A percentile compares a stretch with the other conserved stretches of the same genome.
Conservation (phyloP, 2,797 vertebrate genomes). For the Capromys pilorides region DNA sequence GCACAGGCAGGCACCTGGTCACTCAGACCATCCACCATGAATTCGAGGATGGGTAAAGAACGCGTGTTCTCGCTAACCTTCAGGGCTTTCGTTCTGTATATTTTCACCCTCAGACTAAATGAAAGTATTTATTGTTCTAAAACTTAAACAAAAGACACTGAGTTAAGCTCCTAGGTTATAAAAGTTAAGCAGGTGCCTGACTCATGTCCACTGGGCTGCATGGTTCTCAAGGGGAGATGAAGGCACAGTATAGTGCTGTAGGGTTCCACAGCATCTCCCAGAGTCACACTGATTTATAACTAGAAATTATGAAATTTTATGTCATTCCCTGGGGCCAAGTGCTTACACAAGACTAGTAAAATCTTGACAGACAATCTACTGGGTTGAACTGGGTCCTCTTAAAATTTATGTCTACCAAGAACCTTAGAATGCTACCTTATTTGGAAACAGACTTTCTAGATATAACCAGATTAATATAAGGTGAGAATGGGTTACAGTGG, state of each 20-base stretch:
- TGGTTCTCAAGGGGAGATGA: neutral
- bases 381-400: neutral
- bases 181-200: neutral
- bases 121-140: neutral
- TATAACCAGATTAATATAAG: neutral
- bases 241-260: neutral
- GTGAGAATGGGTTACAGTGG: neutral
- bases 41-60: neutral
- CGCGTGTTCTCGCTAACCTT: neutral
- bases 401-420: neutral
- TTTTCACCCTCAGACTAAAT: neutral
- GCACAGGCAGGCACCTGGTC: neutral
- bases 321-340: neutral
- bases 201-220: neutral
- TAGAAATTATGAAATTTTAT: neutral
- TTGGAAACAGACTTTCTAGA: neutral
- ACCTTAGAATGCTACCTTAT: neutral
- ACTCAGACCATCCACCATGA: neutral
- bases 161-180: neutral
- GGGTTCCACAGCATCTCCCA: conserved; percentile 6
- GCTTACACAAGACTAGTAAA: neutral
- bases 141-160: neutral
- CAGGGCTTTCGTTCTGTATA: neutral
- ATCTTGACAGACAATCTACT: neutral
- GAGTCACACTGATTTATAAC: neutral